Conservation (phyloP, 2,113 vertebrate genomes). For the Pygoscelis antarcticus region DNA sequence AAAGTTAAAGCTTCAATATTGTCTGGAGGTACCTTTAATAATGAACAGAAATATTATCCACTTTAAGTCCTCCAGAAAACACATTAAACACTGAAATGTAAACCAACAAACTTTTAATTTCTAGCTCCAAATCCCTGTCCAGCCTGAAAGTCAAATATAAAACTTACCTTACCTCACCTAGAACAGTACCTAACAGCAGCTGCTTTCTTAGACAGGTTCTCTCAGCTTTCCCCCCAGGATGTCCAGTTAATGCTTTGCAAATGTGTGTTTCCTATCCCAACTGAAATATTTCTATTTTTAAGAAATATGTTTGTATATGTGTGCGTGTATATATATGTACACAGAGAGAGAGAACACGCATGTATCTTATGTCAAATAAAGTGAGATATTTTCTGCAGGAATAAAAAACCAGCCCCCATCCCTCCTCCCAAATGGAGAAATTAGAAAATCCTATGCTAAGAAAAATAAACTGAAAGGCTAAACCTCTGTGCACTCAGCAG, state of each 20-base stretch:
- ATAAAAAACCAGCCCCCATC: neutral
- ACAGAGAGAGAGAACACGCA: neutral
- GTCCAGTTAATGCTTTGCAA: neutral
- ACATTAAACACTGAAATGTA: neutral
- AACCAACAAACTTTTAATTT: neutral
- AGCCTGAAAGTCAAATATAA: neutral
- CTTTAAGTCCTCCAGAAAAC: neutral
- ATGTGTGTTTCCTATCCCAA: neutral
- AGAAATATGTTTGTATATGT: neutral
- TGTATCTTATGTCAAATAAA: neutral
- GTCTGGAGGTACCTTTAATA: neutral
- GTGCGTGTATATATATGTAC: neutral
- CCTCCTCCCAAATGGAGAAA: neutral
- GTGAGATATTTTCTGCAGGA: neutral
- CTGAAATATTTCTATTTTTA: neutral
- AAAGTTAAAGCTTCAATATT: neutral
- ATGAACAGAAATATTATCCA: neutral
- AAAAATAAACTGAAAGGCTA: neutral
- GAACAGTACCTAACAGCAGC: neutral
- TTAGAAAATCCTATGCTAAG: neutral
- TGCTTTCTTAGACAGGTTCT: neutral
- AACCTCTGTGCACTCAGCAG: neutral
- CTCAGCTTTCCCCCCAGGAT: neutral
- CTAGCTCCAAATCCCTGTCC: neutral
- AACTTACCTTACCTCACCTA: neutral